Conservation (phyloP, 1,140 invertebrate genomes). For the Pseudoatta argentina region DNA sequence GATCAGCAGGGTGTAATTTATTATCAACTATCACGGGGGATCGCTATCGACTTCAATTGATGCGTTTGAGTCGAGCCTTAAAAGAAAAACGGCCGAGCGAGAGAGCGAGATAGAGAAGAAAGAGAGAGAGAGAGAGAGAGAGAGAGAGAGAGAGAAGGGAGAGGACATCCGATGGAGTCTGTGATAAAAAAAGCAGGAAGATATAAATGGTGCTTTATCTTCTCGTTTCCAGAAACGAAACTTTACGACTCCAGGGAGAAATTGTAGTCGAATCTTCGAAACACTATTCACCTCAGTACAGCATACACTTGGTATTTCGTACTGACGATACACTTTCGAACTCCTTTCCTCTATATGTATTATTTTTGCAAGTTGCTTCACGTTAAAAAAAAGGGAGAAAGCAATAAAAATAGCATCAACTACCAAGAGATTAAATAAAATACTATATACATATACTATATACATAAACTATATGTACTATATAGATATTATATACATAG, state of each 20-base stretch:
- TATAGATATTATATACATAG: too few relatives aligned
- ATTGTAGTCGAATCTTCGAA: constrained; percentile 37
- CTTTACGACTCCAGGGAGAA: constrained; percentile 45
- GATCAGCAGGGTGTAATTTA: too few relatives aligned
- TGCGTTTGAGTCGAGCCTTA: too few relatives aligned
- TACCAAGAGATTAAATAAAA: constrained; percentile 14
- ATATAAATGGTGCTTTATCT: constrained; percentile 13
- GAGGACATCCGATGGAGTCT: neutral
- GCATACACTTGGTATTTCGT: constrained; percentile 37
- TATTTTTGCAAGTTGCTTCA: neutral
- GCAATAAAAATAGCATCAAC: neutral
- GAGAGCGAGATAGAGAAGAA: too few relatives aligned
- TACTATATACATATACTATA: neutral
- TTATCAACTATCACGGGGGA: too few relatives aligned
- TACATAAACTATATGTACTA: too few relatives aligned
- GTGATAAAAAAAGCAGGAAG: constrained; percentile 10
- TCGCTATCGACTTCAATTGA: too few relatives aligned
- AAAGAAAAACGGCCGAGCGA: too few relatives aligned
- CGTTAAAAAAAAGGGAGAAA: neutral
- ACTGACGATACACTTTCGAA: constrained; percentile 23
- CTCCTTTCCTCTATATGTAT: neutral
- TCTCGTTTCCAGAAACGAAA: constrained; percentile 38
- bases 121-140: neutral
- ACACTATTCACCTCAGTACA: neutral
- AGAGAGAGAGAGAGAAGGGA: too few relatives aligned